Percentiles rank a stretch among this genome's conserved stretches.
Evolutionary conservation across 1,140 invertebrate genomes (phyloP).

Genomic region (Bombus impatiens): DNA sequence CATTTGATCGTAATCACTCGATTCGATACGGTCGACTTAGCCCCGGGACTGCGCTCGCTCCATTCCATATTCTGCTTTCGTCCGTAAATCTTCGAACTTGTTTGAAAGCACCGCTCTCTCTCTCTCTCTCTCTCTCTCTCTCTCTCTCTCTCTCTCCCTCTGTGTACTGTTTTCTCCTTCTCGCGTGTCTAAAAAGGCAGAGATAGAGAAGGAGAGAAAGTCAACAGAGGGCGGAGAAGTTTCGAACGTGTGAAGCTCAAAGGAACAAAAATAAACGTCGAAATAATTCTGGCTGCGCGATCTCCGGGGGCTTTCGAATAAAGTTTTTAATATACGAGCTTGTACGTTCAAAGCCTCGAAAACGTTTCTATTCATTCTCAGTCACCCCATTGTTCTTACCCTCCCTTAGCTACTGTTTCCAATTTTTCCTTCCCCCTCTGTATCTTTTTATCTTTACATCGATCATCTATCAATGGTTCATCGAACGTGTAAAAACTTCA

Average conservation of each 20-base stretch:
- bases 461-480: neutral
- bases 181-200: neutral
- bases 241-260: conserved; percentile 51
- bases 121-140: too few relatives aligned
- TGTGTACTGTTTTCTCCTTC: too few relatives aligned
- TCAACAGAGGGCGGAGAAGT: conserved; percentile 7
- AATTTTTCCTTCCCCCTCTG: neutral
- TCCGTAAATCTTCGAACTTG: conserved; percentile 56
- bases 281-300: conserved; percentile 54
- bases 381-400: conserved; percentile 54
- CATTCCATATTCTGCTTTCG: conserved; percentile 46
- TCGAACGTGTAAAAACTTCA: conserved; percentile 39
- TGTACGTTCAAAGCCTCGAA: conserved; percentile 47
- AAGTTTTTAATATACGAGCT: conserved; percentile 61
- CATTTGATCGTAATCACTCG: conserved; percentile 54
- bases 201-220: neutral
- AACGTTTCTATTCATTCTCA: conserved; percentile 60
- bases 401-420: conserved; percentile 35
- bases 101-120: conserved; percentile 21
- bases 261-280: conserved; percentile 58
- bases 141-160: neutral
- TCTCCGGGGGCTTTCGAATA: conserved; percentile 49
- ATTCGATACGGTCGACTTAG: conserved; percentile 45
- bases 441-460: neutral
- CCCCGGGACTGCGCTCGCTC: conserved; percentile 12